A percentile compares a stretch with the other conserved stretches of the same genome.
phyloP scores from a whole-genome alignment of 2,113 vertebrate species.

The Protobothrops flavoviridis region DNA sequence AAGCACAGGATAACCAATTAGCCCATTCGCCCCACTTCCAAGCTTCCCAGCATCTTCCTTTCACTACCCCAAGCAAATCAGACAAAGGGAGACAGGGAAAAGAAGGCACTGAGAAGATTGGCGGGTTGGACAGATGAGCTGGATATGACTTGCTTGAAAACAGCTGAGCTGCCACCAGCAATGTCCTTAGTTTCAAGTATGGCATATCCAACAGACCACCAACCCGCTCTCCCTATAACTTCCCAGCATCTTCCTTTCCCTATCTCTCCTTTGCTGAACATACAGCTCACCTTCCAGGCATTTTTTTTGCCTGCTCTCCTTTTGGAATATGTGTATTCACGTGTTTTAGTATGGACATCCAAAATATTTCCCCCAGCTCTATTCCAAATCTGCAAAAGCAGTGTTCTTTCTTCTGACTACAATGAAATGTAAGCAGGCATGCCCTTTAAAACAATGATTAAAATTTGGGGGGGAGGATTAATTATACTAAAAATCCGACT shows the following conservation, averaged over 20 bases:
- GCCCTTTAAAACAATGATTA: no score
- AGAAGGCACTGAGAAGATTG: not conserved
- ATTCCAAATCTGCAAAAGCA: not conserved
- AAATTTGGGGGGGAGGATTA: no score
- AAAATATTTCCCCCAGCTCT: not conserved
- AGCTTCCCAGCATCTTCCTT: not conserved
- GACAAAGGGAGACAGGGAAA: not conserved
- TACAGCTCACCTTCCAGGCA: not conserved
- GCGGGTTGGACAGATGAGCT: not conserved
- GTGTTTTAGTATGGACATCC: not conserved
- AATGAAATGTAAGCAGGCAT: no score
- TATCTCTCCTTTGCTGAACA: not conserved
- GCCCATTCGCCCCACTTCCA: not conserved
- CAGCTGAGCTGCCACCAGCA: no score
- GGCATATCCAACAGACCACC: not conserved
- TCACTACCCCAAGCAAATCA: not conserved
- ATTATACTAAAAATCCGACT: no score
- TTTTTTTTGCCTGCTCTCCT: not conserved
- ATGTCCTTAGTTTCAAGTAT: no score
- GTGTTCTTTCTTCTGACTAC: not conserved
- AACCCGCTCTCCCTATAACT: not conserved
- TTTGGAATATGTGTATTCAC: not conserved
- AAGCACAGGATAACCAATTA: not conserved
- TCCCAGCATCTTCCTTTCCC: not conserved
- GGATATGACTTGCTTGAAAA: not conserved